Conservation (phyloP, 2,113 vertebrate species). For the Semnornis frantzii region DNA sequence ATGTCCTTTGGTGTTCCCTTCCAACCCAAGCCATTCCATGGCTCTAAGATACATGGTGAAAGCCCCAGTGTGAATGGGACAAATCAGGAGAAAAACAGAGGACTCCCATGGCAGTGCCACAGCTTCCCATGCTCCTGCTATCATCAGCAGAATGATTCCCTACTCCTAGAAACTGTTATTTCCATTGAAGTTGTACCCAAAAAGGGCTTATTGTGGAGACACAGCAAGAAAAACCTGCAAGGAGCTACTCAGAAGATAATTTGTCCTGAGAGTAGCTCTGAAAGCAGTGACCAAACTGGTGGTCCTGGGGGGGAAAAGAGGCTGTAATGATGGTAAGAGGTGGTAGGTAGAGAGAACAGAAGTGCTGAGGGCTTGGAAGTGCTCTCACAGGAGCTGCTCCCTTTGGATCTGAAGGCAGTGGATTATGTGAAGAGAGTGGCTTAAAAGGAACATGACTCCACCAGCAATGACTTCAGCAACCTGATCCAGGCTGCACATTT, state of each 20-base stretch:
- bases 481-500: constrained; percentile 11
- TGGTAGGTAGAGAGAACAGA: not conserved
- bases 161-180: not conserved
- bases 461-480: constrained; percentile 37
- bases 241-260: not conserved
- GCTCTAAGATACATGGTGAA: not conserved
- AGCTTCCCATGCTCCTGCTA: not conserved
- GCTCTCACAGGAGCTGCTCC: not conserved
- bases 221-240: not conserved
- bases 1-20: too few species aligned
- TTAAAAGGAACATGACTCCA: not conserved
- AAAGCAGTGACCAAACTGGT: not conserved
- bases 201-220: not conserved
- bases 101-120: not conserved
- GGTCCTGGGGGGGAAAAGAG: not conserved
- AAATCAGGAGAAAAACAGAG: not conserved
- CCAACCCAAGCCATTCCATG: too few species aligned
- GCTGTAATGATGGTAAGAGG: not conserved
- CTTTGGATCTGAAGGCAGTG: not conserved
- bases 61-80: not conserved
- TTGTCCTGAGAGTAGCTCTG: not conserved
- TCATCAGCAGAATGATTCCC: not conserved
- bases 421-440: not conserved
- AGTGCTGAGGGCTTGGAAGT: not conserved
- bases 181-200: not conserved